Evolutionary conservation across 2,113 vertebrate genomes (phyloP).

Genomic region (Megalops atlanticus): DNA sequence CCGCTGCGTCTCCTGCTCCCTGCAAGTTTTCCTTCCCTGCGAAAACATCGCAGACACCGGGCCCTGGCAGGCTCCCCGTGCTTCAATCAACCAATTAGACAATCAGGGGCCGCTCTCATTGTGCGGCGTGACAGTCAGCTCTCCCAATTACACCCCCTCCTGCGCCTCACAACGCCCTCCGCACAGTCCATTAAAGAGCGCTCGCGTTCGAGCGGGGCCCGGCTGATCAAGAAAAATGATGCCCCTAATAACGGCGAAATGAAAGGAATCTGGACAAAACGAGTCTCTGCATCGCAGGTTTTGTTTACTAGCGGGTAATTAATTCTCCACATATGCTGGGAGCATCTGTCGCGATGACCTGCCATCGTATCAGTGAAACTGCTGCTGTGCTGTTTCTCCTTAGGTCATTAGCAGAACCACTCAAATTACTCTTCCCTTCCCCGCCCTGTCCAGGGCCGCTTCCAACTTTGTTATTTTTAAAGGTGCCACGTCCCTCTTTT

Average conservation of each 20-base stretch:
- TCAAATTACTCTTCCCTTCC: slow-evolving; percentile 69
- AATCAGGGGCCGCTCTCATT: slow-evolving; percentile 71
- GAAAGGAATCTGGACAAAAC: slow-evolving; percentile 97
- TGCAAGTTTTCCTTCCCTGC: slow-evolving; percentile 69
- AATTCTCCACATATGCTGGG: slow-evolving; percentile 99
- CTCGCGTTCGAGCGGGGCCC: slow-evolving; percentile 75
- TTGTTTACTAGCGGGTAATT: slow-evolving; percentile 99
- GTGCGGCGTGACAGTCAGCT: slow-evolving; percentile 70
- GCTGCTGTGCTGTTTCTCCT: slow-evolving; percentile 86
- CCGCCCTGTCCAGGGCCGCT: slow-evolving; percentile 50
- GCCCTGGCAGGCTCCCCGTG: slow-evolving; percentile 49
- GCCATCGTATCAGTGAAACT: slow-evolving; percentile 89
- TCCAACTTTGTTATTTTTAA: slow-evolving; percentile 53
- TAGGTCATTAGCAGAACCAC: slow-evolving; percentile 88
- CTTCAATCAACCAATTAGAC: slow-evolving; percentile 90
- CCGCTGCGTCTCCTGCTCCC: slow-evolving; percentile 53
- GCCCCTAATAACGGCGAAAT: slow-evolving; percentile 87
- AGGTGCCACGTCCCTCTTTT: slow-evolving; percentile 29
- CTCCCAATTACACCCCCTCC: slow-evolving; percentile 62
- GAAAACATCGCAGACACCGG: slow-evolving; percentile 63
- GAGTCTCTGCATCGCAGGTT: slow-evolving; percentile 92
- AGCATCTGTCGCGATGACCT: slow-evolving; percentile 99
- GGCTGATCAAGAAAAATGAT: slow-evolving; percentile 96
- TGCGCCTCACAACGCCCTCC: slow-evolving; percentile 57
- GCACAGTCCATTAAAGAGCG: slow-evolving; percentile 71